Conservation (phyloP, 1,140 invertebrate species). For the Melanaphis sacchari region DNA sequence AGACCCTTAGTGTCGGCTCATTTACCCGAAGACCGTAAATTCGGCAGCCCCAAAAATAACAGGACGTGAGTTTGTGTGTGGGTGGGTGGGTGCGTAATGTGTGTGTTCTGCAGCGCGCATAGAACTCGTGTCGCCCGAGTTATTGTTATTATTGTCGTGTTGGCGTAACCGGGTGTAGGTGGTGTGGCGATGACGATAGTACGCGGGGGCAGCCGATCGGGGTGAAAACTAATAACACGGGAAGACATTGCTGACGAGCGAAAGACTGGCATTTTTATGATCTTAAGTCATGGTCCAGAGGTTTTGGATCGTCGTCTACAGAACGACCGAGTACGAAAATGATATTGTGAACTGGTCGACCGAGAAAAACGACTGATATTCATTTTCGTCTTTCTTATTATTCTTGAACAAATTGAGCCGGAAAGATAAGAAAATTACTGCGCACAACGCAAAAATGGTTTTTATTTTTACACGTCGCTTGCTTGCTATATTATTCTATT, state of each 20-base stretch:
- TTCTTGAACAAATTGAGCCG: not conserved
- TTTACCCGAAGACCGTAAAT: constrained; percentile 51
- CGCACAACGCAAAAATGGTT: not conserved
- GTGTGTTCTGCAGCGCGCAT: not conserved
- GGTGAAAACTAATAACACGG: constrained; percentile 50
- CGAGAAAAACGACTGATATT: constrained; percentile 42
- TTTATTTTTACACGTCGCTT: constrained; percentile 9
- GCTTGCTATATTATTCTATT: not conserved
- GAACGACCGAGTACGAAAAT: constrained; percentile 17
- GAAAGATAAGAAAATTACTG: constrained; percentile 51
- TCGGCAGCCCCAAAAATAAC: constrained; percentile 14
- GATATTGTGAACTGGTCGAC: constrained; percentile 42
- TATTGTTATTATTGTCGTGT: constrained; percentile 42
- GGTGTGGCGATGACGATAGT: not conserved
- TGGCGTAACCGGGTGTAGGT: too few relatives aligned
- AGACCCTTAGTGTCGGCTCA: constrained; percentile 53
- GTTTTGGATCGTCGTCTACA: constrained; percentile 29
- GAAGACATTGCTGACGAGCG: constrained; percentile 38
- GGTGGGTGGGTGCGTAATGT: not conserved
- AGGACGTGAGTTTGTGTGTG: not conserved
- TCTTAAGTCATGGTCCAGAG: constrained; percentile 40
- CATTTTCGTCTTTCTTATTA: constrained; percentile 1
- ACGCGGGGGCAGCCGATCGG: not conserved
- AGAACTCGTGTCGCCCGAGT: constrained; percentile 34
- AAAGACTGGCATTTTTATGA: constrained; percentile 51